Evolutionary conservation across 2,888 invertebrate species (phyloP).

Genomic region (Drosophila siamana): DNA sequence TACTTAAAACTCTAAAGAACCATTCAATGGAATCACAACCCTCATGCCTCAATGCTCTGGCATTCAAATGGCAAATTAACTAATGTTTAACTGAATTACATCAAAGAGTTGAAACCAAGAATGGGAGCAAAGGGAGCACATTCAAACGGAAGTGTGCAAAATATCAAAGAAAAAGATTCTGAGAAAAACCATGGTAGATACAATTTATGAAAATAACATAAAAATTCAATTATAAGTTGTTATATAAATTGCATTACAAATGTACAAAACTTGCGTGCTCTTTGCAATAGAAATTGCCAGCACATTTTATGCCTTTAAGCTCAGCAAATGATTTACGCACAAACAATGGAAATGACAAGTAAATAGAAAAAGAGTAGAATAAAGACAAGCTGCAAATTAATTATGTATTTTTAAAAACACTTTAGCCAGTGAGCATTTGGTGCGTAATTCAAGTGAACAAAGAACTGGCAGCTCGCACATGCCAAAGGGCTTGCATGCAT

Average conservation of each 20-base stretch:
- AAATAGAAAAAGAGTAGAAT: not conserved
- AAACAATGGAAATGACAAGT: constrained; percentile 13
- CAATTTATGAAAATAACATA: not conserved
- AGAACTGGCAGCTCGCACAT: constrained; percentile 35
- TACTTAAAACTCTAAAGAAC: constrained; percentile 15
- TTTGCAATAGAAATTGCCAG: not conserved
- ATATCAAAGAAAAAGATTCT: constrained; percentile 4
- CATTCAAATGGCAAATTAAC: constrained; percentile 12
- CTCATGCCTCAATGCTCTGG: not conserved
- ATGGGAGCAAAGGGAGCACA: not conserved
- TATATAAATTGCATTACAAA: too few relatives aligned
- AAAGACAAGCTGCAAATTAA: constrained; percentile 28
- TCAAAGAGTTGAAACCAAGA: constrained; percentile 5
- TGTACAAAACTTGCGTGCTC: too few relatives aligned
- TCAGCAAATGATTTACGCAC: constrained; percentile 7
- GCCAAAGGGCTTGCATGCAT: constrained; percentile 34
- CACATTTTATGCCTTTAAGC: not conserved
- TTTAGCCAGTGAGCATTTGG: constrained; percentile 21
- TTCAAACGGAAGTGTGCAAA: not conserved
- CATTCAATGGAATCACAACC: not conserved
- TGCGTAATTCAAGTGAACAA: constrained; percentile 42
- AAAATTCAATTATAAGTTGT: not conserved
- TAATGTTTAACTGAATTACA: constrained; percentile 5
- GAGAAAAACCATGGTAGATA: not conserved
- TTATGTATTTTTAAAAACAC: constrained; percentile 35